These are phyloP conservation scores for Minunthozetes semirufus DNA, from an alignment of 2,888 invertebrate species.

Conservation along the genomic window DNA sequence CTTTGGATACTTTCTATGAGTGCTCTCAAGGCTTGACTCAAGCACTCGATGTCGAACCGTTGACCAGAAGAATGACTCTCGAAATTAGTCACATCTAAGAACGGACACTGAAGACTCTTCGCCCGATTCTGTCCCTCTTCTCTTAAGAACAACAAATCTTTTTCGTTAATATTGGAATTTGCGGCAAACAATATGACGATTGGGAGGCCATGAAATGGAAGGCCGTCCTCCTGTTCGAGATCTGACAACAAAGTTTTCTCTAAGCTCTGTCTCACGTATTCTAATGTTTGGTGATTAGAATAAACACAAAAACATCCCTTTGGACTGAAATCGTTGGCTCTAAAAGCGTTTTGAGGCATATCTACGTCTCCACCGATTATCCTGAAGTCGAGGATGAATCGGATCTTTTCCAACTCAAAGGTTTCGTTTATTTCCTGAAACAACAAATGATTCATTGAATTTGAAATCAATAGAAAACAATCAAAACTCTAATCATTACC, in stretches of 20 bases:
- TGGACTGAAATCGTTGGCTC: conserved; percentile 52
- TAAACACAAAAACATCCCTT: conserved; percentile 57
- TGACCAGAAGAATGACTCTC: conserved; percentile 27
- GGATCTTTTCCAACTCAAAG: conserved; percentile 67
- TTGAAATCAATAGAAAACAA: neutral
- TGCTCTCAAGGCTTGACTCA: conserved; percentile 58
- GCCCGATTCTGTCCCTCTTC: conserved; percentile 85
- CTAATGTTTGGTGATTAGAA: conserved; percentile 82
- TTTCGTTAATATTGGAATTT: conserved; percentile 72
- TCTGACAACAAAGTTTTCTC: conserved; percentile 83
- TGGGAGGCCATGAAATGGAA: conserved; percentile 75
- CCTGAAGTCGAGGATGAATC: conserved; percentile 74
- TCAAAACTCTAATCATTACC: conserved; percentile 47
- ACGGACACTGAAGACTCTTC: conserved; percentile 77
- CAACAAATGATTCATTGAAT: neutral
- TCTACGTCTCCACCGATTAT: conserved; percentile 78
- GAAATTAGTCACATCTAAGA: conserved; percentile 62
- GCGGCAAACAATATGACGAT: conserved; percentile 84
- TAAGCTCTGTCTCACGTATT: conserved; percentile 80
- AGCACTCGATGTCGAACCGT: conserved; percentile 26
- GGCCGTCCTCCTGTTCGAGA: conserved; percentile 78
- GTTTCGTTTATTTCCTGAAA: conserved; percentile 58
- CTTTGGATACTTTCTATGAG: conserved; percentile 69
- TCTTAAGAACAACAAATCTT: conserved; percentile 72
- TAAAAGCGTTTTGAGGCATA: conserved; percentile 69